Base-by-base conservation (phyloP, 2,113 vertebrate genomes). In the Larimichthys crocea region DNA sequence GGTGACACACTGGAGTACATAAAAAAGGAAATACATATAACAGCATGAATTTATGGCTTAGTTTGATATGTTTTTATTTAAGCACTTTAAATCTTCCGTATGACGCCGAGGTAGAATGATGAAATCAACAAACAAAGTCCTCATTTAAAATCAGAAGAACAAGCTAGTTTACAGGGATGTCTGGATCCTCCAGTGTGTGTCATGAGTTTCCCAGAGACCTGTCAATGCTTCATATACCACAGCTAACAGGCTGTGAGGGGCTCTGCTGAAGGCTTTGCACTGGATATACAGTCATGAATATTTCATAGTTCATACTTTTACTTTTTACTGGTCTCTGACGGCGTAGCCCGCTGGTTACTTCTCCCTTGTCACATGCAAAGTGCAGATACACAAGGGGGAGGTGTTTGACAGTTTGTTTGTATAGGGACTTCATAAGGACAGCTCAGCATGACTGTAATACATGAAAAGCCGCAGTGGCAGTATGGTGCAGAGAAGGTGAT, bases 221-320 rank as follows among this genome's bases (percentile, higher is more conserved):
- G 57, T 42, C 76, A 83, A 77, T 31, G 74, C 74, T 66, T 42
- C 74, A 75, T 61, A 71, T 44, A 65, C 72, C 53, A 15, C 24
- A 88, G 77, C 55, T 76, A 85, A 85, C 83, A 84, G 79, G 81
- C 70, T 84, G 88, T 72, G 64, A 78, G 82, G 66, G 63, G 82
- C 84, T 90, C 86, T 84, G 74, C 57, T 71, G 80, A 86, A 74
- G 83, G 70, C 81, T 82, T 71, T 79, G 79, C 72, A 74, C 60
- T 61, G 81, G 79, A 90, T 82, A 74, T 22, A 67, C 46, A 77
- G 26, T 79, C 86, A 90, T 94, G 84, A 91, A 92, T 93, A 91
- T 91, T 93, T 91, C 87, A 93, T 88, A 10, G 50, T 22, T 83
- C 71, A 75, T 82, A 75, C 76, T 78, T 89, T 86, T 80, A 70